Evolutionary conservation across 2,113 vertebrate species (phyloP).

Genomic region (Boleophthalmus pectinirostris): DNA sequence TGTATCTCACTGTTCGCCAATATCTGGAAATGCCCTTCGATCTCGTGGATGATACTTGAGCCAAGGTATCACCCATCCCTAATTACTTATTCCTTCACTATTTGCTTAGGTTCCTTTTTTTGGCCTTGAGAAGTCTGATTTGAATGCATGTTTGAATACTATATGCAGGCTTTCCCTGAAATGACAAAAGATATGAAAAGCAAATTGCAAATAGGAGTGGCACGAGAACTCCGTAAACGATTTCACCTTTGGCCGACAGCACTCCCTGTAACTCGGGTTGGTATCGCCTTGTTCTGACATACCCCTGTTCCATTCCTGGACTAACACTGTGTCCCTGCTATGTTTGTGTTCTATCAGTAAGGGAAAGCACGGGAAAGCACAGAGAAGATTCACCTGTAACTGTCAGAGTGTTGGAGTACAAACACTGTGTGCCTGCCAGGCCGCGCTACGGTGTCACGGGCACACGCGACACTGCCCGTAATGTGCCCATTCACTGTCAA

Average conservation of each 20-base stretch:
- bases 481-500: slow-evolving; percentile 24
- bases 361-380: slow-evolving; percentile 22
- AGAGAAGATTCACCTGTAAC: slow-evolving; percentile 35
- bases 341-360: slow-evolving; percentile 25
- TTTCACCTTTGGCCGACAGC: neutral
- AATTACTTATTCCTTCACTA: no score
- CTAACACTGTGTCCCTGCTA: slow-evolving; percentile 23
- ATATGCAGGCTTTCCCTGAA: slow-evolving; percentile 3
- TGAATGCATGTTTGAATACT: slow-evolving; percentile 10
- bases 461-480: neutral
- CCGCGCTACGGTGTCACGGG: slow-evolving; percentile 13
- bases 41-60: no score
- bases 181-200: slow-evolving; percentile 1
- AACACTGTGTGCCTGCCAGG: slow-evolving; percentile 34
- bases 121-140: neutral
- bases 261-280: slow-evolving; percentile 13
- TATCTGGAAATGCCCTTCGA: no score
- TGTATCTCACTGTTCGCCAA: no score
- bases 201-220: slow-evolving; percentile 13
- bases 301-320: slow-evolving; percentile 18
- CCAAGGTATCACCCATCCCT: no score
- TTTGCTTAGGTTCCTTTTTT: neutral
- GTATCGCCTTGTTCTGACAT: slow-evolving; percentile 19
- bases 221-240: slow-evolving; percentile 4
- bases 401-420: neutral